Evolutionary conservation across 2,113 vertebrate species (phyloP), one percentile per base, ranked within the genome.

Genomic region (Astur gentilis): DNA sequence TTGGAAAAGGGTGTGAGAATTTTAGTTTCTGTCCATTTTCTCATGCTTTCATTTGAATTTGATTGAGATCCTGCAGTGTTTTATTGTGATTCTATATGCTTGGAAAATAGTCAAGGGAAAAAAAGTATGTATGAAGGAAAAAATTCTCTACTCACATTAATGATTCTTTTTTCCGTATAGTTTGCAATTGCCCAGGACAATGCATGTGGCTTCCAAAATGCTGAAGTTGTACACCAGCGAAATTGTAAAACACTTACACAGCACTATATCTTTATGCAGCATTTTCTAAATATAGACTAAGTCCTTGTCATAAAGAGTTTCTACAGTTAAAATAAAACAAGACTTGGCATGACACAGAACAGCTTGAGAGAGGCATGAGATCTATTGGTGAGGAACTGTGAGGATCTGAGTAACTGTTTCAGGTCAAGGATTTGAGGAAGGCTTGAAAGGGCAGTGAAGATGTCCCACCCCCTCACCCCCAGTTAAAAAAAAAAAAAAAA

Each of bases 201-300:
- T 73, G 34, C 34, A 13, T 80, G 36, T 62, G 90, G 66, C 60
- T 80, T 96, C 6, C 22, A 92, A 88, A 96, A 81, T 81, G 88
- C 83, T 93, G 65, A 93, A 66, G 36, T 6, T 87, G 73, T 92
- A 67, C 66, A 58, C 32, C 16, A 45, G 22, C 75, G 82, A 83
- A 94, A 66, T 26, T 0, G 0, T 86, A 75, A 92, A 90, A 71
- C 64, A 54, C 87, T 96, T 93, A 80, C 29, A 34, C 55, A 77
- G 85, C 83, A 64, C 45, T 94, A 0, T 83, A 58, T 94, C 25
- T 93, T 91, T 50, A 79, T 64, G 50, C 79, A 90, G 71, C 50
- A 42, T 92, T 92, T 94, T 92, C 96, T 97, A 97, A 96, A 96
- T 95, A 92, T 83, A 96, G 85, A 29, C 50, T n/a, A 80, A 94